Evolutionary conservation across 2,797 vertebrate genomes (phyloP).

Genomic region (Cuculus canorus): DNA sequence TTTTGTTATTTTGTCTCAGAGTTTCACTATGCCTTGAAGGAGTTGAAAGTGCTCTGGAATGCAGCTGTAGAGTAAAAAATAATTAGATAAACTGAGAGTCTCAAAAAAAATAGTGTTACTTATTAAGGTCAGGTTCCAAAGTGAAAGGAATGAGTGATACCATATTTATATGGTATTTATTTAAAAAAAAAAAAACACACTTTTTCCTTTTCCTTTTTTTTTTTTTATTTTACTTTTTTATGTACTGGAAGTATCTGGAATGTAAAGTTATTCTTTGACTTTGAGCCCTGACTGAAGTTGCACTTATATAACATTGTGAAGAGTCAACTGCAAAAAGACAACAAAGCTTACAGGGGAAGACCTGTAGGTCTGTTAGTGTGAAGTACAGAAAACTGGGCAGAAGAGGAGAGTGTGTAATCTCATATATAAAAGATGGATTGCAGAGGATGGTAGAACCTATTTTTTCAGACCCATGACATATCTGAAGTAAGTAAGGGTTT

Average conservation of each 20-base stretch:
- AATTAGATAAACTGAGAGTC: not conserved
- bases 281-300: not conserved
- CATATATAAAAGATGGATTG: not conserved
- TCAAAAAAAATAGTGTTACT: not conserved
- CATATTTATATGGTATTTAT: not conserved
- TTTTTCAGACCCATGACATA: not conserved
- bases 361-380: not conserved
- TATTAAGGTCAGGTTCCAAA: not conserved
- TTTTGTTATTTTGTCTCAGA: not conserved
- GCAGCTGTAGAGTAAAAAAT: not conserved
- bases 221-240: no score
- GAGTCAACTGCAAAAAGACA: not conserved
- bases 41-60: not conserved
- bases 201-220: no score
- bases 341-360: not conserved
- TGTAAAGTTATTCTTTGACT: not conserved
- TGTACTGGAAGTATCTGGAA: not conserved
- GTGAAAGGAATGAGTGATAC: not conserved
- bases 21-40: not conserved
- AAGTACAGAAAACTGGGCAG: not conserved
- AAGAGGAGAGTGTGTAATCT: not conserved
- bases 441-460: not conserved
- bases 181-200: not conserved
- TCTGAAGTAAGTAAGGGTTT: not conserved
- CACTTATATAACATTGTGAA: not conserved